Evolutionary conservation across 2,888 invertebrate species (phyloP).

Genomic region (Exocentrus adspersus): DNA sequence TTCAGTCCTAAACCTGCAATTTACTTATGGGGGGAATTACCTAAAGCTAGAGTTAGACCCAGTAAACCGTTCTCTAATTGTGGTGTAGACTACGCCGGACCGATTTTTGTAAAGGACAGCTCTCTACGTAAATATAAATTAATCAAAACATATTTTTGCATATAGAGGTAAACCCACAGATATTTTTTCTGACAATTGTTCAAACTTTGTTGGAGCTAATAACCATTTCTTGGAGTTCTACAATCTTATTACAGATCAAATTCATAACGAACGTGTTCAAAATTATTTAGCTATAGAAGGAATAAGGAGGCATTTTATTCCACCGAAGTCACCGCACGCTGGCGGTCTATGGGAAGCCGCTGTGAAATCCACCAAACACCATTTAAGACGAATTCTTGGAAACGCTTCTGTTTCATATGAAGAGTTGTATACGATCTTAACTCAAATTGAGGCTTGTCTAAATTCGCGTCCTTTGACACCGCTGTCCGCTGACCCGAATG

Average conservation of each 20-base stretch:
- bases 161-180: constrained; percentile 32
- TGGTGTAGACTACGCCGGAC: constrained; percentile 49
- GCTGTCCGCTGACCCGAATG: background rate
- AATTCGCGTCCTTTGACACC: background rate
- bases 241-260: background rate
- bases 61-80: constrained; percentile 27
- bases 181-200: constrained; percentile 19
- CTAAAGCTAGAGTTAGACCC: constrained; percentile 22
- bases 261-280: constrained; percentile 1
- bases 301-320: background rate
- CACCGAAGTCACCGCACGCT: background rate
- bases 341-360: constrained; percentile 1
- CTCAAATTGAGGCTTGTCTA: background rate
- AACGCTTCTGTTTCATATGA: background rate
- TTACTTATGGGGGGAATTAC: constrained; percentile 38
- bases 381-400: background rate
- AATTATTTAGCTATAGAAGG: constrained; percentile 7
- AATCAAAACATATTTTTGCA: constrained; percentile 45
- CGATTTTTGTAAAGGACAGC: constrained; percentile 36
- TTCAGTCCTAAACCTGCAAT: constrained; percentile 25
- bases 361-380: background rate
- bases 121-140: constrained; percentile 32
- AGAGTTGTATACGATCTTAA: background rate
- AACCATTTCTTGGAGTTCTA: constrained; percentile 17
- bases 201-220: constrained; percentile 17